Evolutionary conservation across 2,113 vertebrate genomes (phyloP), one percentile per base, ranked within the genome.

Genomic region (Heterotis niloticus): DNA sequence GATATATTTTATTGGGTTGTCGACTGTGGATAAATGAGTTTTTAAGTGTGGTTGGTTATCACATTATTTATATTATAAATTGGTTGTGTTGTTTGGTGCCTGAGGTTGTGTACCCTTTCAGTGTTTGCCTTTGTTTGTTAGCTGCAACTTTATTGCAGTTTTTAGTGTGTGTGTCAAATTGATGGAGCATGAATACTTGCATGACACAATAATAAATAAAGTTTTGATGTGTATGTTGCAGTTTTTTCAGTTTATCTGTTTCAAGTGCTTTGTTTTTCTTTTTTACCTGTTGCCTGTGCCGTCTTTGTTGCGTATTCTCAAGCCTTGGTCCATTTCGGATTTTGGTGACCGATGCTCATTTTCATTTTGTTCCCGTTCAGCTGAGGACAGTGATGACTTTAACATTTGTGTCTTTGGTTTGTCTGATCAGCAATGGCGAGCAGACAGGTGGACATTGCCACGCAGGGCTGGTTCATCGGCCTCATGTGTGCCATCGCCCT

Each of bases 401-500:
- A 60, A 29, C 9, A 2, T 16, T 7, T 56, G 51, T 78, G 17
- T 28, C 52, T 20, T 9, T 78, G 56, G 34, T 44, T 23, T 69
- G n/a, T 52, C 4, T 87, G 84, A 85, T 56, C 83, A 99, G 98
- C 97, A 62, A 94, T 98, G 93, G 93, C 95, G 14, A 98, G 96
- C 84, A 94, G 95, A 24, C 98, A 99, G 85, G 96, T 98, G 80
- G 97, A 99, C 85, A 97, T 99, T 78, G 97, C 98, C 56, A 99
- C 97, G 68, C 98, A 99, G 90, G 98, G 96, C 86, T 99, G 98
- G 98, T 99, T 99, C 92, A 99, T 99, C 83, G 96, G 96, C 78
- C 94, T 99, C 5, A 99, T 99, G 98, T 99, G 97, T 84, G 96
- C 97, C 81, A 96, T 99, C 5, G 97, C 97, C 75, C 94, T 99